These are phyloP conservation scores for Podotricha telesiphe DNA, from an alignment of 2,888 invertebrate species.

Conservation along the genomic window DNA sequence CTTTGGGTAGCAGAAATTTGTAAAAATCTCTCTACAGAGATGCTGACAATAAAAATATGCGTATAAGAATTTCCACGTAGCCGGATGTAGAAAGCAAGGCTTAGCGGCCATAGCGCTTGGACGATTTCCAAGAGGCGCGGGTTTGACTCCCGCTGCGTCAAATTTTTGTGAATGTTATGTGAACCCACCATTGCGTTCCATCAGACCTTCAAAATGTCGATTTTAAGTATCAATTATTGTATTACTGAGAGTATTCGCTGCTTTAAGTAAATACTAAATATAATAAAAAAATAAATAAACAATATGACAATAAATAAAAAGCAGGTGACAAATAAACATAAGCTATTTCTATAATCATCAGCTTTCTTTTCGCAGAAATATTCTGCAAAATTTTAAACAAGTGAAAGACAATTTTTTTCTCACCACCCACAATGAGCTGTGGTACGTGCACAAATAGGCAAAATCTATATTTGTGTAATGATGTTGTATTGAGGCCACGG, in stretches of 20 bases:
- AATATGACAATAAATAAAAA: conserved; percentile 49
- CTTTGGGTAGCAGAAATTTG: no score
- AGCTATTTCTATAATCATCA: conserved; percentile 51
- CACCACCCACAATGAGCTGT: conserved; percentile 73
- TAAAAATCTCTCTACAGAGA: no score
- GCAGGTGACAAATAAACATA: conserved; percentile 66
- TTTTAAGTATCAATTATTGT: no score
- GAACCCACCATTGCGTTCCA: neutral
- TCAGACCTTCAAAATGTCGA: neutral
- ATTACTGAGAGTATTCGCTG: neutral
- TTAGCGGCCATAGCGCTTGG: no score
- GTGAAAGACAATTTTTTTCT: conserved; percentile 61
- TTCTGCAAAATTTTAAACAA: conserved; percentile 55
- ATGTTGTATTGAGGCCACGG: conserved; percentile 76
- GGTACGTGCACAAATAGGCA: conserved; percentile 77
- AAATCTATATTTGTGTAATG: conserved; percentile 83
- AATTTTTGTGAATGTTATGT: no score
- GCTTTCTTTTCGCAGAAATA: conserved; percentile 78
- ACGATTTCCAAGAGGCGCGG: no score
- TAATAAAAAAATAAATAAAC: conserved; percentile 25
- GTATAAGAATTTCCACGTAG: no score
- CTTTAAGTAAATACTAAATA: conserved; percentile 23
- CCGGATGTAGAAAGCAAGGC: no score
- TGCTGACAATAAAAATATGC: no score
- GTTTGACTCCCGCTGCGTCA: no score